Conservation (phyloP, 2,113 vertebrate genomes). For the Podilymbus podiceps region DNA sequence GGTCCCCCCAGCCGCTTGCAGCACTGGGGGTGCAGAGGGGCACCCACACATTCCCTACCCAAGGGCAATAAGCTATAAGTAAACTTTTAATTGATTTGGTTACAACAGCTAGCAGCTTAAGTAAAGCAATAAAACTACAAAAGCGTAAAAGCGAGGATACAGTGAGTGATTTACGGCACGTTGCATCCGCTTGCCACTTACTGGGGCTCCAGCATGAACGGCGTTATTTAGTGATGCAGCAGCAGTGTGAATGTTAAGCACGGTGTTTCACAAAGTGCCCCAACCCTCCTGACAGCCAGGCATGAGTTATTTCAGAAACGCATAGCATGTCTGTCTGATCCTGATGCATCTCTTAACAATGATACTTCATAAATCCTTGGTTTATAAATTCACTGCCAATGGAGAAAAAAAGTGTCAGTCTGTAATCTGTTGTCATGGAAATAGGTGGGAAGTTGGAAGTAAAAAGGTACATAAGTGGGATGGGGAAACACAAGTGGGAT, state of each 20-base stretch:
- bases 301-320: constrained; percentile 56
- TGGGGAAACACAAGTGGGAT: background rate
- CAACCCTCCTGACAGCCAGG: background rate
- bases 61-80: background rate
- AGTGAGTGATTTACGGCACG: background rate
- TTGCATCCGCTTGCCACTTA: constrained; percentile 12
- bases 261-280: background rate
- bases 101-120: background rate
- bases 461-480: background rate
- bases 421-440: constrained; percentile 69
- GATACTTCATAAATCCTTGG: constrained; percentile 52
- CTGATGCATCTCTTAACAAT: constrained; percentile 50
- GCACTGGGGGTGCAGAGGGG: no score
- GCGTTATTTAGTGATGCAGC: background rate
- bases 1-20: no score
- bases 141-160: constrained; percentile 15
- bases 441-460: constrained; percentile 37
- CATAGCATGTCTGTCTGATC: constrained; percentile 20
- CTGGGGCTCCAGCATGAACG: background rate
- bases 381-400: constrained; percentile 58
- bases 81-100: constrained; percentile 4
- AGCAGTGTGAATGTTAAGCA: constrained; percentile 26
- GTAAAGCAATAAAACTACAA: constrained; percentile 28
- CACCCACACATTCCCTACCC: background rate
- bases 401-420: constrained; percentile 43